Evolutionary conservation across 2,888 invertebrate genomes (phyloP), one percentile per base, ranked within the genome.

Genomic region (Plebejus melissa): DNA sequence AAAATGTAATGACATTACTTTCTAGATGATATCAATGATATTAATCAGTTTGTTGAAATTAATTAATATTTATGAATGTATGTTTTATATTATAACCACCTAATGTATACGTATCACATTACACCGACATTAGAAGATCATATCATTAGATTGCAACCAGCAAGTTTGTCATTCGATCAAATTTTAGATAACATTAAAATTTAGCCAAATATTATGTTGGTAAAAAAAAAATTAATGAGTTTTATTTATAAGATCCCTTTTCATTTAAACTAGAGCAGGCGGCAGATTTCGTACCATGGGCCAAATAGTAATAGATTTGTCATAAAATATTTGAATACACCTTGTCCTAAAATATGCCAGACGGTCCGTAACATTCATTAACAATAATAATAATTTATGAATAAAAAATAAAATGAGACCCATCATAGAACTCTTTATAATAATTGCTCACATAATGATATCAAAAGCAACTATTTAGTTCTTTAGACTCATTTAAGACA

Each of bases 81-180:
- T 58, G 28, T 60, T 60, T 65, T 32, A 4, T 32, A 4, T 32
- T 65, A 11, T 16, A 36, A 4, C 11, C 32, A 32, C 32, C 65
- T 16, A 65, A 36, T 36, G 32, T 65, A 65, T 65, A 65, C 65
- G 65, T 65, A 65, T 65, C 65, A 32, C 65, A 5, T 5, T 65
- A 65, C 75, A 69, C 54, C 54, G 50, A 50, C 75, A 69, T 38
- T 75, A 75, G 69, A 46, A 22, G 54, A 69, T 75, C 75, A 69
- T 75, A 69, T 75, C 75, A 75, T 75, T 69, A 69, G 75, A 75
- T 54, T 50, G 71, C 71, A 74, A 74, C 22, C 6, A 22, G 74
- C 57, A 69, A n/a, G 32, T 69, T 65, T 50, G 16, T 32, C 75
- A 75, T 69, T 22, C 46, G n/a, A 54, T 69, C 38, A 36, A 32